Evolutionary conservation across 2,797 vertebrate species (phyloP), one percentile per base, ranked within the genome.

Genomic region (Cyprinodon diabolis): DNA sequence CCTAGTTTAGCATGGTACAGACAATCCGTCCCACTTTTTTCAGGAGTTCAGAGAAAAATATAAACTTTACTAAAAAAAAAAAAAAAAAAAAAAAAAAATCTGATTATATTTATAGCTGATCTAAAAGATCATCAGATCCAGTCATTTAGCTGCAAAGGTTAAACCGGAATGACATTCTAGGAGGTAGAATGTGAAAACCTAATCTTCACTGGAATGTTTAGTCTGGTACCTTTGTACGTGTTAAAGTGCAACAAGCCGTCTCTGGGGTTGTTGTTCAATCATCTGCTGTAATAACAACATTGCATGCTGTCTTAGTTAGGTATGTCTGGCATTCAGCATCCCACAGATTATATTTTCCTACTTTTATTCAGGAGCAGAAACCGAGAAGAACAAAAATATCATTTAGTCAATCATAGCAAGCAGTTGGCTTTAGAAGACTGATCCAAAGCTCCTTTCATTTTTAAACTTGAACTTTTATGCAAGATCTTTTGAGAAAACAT

Each of bases 281-380:
- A 65, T 65, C 51, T 14, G 21, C 51, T 55, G 67, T 55, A 40
- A 69, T n/a, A 51, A 51, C 19, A 69, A 69, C 67, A 55, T 21
- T n/a, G 9, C 49, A 12, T 68, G 66, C 35, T 43, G 51, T 23
- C 12, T 69, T 14, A 25, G 67, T n/a, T 13, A 23, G 45, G 21
- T n/a, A 69, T 55, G 51, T 43, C 67, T 54, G 51, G 67, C 19
- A 68, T 51, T 48, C 19, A 54, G 25, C 49, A n/a, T 2, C 49
- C 40, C 19, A n/a, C 35, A 1, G 25, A 52, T n/a, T 37, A 0
- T 43, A 37, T 55, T 69, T n/a, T 55, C 19, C 21, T 69, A 2
- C 51, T 49, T 19, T 14, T 51, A 35, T 66, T 74, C 37, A 65
- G 45, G 48, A 74, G 66, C 17, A 77, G 52, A 73, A 30, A 54